Evolutionary conservation across 2,888 invertebrate species (phyloP).

Genomic region (Drosophila fungiperda): DNA sequence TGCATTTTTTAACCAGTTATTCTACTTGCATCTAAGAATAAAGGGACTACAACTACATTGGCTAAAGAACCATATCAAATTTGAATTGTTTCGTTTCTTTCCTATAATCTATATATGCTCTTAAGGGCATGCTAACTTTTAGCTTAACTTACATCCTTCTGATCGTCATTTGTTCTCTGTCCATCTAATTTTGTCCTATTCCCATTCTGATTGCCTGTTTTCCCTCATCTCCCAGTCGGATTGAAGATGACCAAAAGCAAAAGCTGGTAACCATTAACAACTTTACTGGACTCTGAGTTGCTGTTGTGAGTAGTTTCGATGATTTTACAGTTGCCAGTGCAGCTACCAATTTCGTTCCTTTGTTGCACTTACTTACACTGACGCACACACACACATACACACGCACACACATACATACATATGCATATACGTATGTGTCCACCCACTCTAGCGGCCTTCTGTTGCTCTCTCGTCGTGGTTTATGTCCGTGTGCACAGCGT

Average conservation of each 20-base stretch:
- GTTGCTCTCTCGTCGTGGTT: slow-evolving; percentile 32
- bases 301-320: slow-evolving; percentile 40
- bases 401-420: background rate
- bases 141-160: background rate
- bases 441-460: slow-evolving; percentile 17
- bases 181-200: slow-evolving; percentile 22
- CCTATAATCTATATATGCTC: background rate
- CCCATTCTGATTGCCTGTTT: slow-evolving; percentile 27
- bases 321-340: slow-evolving; percentile 52
- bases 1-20: background rate
- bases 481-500: slow-evolving; percentile 56
- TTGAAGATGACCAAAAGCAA: slow-evolving; percentile 55
- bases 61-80: background rate
- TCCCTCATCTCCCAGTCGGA: slow-evolving; percentile 26
- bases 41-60: background rate
- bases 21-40: background rate
- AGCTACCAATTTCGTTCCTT: slow-evolving; percentile 33
- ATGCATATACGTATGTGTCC: slow-evolving; percentile 5
- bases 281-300: slow-evolving; percentile 26
- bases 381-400: slow-evolving; percentile 17
- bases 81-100: background rate
- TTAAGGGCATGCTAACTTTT: slow-evolving; percentile 1
- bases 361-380: slow-evolving; percentile 34
- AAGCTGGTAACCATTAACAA: slow-evolving; percentile 46
- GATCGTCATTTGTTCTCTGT: slow-evolving; percentile 1